Base-by-base conservation (phyloP, 2,113 vertebrate species). In the Percopsis transmontana region DNA sequence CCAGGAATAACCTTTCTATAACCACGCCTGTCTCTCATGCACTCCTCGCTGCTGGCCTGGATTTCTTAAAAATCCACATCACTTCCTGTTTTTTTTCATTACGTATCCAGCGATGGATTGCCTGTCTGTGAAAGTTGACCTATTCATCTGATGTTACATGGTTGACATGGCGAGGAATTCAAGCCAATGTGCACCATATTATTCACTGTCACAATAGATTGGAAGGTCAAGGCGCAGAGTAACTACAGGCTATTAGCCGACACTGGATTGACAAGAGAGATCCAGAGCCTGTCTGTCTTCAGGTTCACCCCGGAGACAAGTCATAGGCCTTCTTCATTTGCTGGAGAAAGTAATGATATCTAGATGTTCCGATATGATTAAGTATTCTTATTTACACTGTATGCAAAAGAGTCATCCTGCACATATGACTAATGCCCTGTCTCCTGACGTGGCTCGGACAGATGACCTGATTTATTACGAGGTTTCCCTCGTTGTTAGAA, bases 391-490 rank as follows among this genome's bases (percentile, higher is more conserved):
- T 67, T 68, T 62, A 76, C 58, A 66, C 64, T 74, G 64, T 73
- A 75, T 79, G 74, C 77, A 74, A 70, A 76, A 64, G 39, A 56
- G 67, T 74, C 64, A 62, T 62, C 75, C 79, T 75, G 79, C 74
- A 79, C 79, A 77, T 81, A 62, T 79, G 74, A 84, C 65, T 80
- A 86, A 83, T 89, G 72, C 58, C 69, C 58, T 39, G 80, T 77
- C 78, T 71, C 72, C 76, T 87, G 88, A 87, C 58, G 41, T 77
- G 74, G 63, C 73, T 75, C 67, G 12, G 77, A 81, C 74, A 81
- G 65, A 74, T 87, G 83, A 85, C 81, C 84, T 82, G 86, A 88
- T 88, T 89, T 80, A 90, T 86, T 76, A 61, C 77, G 56, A 82
- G 83, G 79, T 83, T 81, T 72, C 62, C 47, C 41, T 55, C 77